Evolutionary conservation across 2,113 vertebrate species (phyloP).

Genomic region (Turnix velox): DNA sequence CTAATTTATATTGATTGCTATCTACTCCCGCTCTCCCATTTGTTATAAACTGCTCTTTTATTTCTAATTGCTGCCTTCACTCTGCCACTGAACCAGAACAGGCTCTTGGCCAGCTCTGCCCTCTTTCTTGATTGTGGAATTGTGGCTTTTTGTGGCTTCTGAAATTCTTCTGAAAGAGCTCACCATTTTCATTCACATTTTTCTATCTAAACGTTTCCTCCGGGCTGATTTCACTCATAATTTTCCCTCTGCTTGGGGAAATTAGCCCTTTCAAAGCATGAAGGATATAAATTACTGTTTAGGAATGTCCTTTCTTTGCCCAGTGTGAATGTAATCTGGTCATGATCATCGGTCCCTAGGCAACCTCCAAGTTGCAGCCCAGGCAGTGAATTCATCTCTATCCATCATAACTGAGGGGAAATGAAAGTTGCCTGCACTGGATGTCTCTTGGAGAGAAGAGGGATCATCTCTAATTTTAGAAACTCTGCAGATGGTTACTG

Average conservation of each 20-base stretch:
- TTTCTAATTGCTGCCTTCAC: slow-evolving; percentile 66
- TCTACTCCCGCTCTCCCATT: slow-evolving; percentile 55
- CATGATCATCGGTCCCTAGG: slow-evolving; percentile 50
- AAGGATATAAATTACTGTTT: slow-evolving; percentile 57
- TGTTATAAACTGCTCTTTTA: slow-evolving; percentile 64
- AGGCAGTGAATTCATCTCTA: slow-evolving; percentile 38
- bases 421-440: neutral
- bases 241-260: slow-evolving; percentile 53
- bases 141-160: slow-evolving; percentile 58
- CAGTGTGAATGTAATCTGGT: slow-evolving; percentile 51
- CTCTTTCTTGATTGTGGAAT: slow-evolving; percentile 62
- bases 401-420: neutral
- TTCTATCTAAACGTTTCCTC: slow-evolving; percentile 61
- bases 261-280: slow-evolving; percentile 57
- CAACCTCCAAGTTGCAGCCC: slow-evolving; percentile 29
- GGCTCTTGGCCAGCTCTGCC: slow-evolving; percentile 35
- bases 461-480: neutral
- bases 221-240: slow-evolving; percentile 49
- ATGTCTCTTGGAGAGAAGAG: neutral
- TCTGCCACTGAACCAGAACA: slow-evolving; percentile 44
- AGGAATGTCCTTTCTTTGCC: slow-evolving; percentile 57
- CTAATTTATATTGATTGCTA: slow-evolving; percentile 63
- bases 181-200: slow-evolving; percentile 65
- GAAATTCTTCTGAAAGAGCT: slow-evolving; percentile 57
- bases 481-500: neutral